phyloP scores from a whole-genome alignment of 2,113 vertebrate genomes.

The Mugil cephalus region DNA sequence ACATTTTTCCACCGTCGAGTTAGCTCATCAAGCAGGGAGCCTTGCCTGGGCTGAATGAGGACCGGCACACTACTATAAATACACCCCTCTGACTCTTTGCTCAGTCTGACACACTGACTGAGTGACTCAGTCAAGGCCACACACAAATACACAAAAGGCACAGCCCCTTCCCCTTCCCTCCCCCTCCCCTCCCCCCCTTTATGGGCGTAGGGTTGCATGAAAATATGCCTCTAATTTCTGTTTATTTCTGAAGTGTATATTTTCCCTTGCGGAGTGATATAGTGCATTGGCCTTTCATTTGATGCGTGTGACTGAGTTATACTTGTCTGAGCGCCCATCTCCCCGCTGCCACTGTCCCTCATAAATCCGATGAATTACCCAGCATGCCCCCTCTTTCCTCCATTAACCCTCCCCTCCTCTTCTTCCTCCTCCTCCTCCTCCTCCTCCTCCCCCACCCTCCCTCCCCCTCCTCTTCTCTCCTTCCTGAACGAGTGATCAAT shows the following conservation, averaged over 20 bases:
- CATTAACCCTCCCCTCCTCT: slow-evolving; percentile 66
- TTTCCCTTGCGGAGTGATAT: slow-evolving; percentile 50
- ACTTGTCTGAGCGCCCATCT: slow-evolving; percentile 67
- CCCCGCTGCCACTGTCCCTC: slow-evolving; percentile 59
- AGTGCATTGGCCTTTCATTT: slow-evolving; percentile 68
- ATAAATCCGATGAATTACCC: slow-evolving; percentile 81
- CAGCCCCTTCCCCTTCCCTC: too few species aligned
- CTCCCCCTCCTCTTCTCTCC: slow-evolving; percentile 35
- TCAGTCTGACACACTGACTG: slow-evolving; percentile 68
- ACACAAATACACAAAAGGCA: background rate
- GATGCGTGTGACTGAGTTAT: slow-evolving; percentile 73
- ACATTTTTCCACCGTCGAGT: slow-evolving; percentile 69
- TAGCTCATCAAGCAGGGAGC: slow-evolving; percentile 52
- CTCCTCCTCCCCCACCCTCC: background rate
- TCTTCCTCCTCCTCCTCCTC: background rate
- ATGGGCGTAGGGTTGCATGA: slow-evolving; percentile 14
- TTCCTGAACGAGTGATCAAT: slow-evolving; percentile 83
- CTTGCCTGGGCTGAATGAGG: slow-evolving; percentile 51
- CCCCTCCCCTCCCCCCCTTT: background rate
- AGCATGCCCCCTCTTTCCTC: slow-evolving; percentile 63
- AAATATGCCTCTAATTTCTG: slow-evolving; percentile 55
- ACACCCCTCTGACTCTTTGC: slow-evolving; percentile 48
- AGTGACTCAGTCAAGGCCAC: slow-evolving; percentile 60
- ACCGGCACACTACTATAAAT: slow-evolving; percentile 62
- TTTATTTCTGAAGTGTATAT: slow-evolving; percentile 54